Percentiles rank a stretch among this genome's conserved stretches.
Conservation (phyloP, 2,888 invertebrate genomes). For the Ametastegia equiseti region DNA sequence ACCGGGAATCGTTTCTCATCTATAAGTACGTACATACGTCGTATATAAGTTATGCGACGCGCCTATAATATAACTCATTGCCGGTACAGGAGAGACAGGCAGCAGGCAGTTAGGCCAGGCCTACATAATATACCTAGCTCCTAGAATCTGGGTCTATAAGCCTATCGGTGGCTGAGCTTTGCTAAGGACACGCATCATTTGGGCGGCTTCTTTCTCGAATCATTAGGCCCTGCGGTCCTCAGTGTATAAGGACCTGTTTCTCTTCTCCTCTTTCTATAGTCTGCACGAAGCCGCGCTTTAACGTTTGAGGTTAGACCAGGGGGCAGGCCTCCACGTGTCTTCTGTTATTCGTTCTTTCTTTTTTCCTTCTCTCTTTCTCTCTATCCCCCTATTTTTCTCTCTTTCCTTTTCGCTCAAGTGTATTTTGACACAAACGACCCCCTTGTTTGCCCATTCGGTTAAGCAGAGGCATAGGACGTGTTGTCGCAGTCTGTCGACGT, state of each 20-base stretch:
- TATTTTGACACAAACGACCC: conserved; percentile 61
- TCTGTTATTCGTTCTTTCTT: conserved; percentile 55
- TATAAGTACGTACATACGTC: conserved; percentile 15
- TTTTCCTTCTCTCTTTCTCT: not conserved
- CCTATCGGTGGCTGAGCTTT: conserved; percentile 57
- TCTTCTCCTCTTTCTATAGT: conserved; percentile 26
- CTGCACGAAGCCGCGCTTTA: conserved; percentile 37
- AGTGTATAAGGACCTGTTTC: conserved; percentile 44
- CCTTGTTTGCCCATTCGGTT: conserved; percentile 59
- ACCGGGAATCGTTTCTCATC: not conserved
- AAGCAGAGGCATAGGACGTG: conserved; percentile 54
- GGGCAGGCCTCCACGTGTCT: conserved; percentile 53
- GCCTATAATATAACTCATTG: conserved; percentile 39
- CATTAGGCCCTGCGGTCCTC: conserved; percentile 65
- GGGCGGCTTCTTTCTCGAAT: conserved; percentile 74
- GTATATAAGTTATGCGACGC: conserved; percentile 35
- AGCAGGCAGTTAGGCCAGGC: conserved; percentile 39
- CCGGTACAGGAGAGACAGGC: not conserved
- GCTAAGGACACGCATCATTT: conserved; percentile 73
- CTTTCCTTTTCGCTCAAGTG: conserved; percentile 51
- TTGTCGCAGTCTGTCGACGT: conserved; percentile 68
- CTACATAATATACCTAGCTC: conserved; percentile 40
- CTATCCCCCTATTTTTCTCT: not conserved
- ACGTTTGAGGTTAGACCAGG: conserved; percentile 32
- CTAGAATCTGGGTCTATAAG: conserved; percentile 50